phyloP scores from a whole-genome alignment of 2,888 invertebrate species.

The Brachypalpus laphriformis region DNA sequence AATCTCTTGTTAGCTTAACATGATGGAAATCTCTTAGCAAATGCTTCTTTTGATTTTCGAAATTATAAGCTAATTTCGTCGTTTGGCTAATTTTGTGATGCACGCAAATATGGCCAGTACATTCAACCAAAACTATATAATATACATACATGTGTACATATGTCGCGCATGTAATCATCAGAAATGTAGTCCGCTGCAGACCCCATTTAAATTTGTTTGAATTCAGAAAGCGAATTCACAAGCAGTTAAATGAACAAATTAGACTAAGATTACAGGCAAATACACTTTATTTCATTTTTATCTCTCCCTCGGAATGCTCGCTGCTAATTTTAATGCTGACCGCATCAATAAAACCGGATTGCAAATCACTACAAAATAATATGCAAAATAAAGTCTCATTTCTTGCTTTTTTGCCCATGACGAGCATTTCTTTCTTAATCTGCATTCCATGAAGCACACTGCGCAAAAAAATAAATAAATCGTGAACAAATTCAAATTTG shows the following conservation, averaged over 20 bases:
- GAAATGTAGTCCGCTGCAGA: background rate
- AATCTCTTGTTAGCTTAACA: no score
- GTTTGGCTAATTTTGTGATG: no score
- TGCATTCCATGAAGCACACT: constrained; percentile 15
- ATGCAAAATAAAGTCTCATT: constrained; percentile 27
- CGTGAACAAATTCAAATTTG: constrained; percentile 40
- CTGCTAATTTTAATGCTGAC: constrained; percentile 18
- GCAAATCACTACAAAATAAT: constrained; percentile 25
- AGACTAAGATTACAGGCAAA: background rate
- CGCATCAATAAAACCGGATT: constrained; percentile 37
- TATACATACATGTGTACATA: no score
- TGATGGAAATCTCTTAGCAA: no score
- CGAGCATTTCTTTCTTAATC: constrained; percentile 34
- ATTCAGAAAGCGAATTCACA: background rate
- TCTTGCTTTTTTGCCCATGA: constrained; percentile 46
- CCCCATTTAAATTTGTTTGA: background rate
- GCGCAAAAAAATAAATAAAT: constrained; percentile 23
- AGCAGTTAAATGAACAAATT: background rate
- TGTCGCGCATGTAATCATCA: no score
- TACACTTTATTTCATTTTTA: background rate
- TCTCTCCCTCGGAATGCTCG: constrained; percentile 2
- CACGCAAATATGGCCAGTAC: no score
- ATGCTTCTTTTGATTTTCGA: no score
- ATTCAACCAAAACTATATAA: no score
- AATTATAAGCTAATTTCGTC: no score